Percentiles rank a stretch among this genome's conserved stretches.
Conservation (phyloP, 2,113 vertebrate species). For the Alexandromys fortis region DNA sequence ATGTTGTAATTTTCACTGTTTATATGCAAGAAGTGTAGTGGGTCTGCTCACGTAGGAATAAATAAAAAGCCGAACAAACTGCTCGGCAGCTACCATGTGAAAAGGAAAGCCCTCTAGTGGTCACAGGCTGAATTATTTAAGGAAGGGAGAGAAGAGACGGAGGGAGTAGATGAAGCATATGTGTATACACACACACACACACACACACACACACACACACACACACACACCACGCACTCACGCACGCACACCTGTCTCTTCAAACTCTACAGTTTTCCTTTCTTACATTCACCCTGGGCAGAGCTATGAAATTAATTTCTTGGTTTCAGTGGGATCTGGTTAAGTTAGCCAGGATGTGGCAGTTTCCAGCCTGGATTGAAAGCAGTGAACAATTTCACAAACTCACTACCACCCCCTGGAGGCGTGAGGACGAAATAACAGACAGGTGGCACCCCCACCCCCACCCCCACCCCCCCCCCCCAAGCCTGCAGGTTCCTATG, state of each 20-base stretch:
- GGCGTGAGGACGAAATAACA: not conserved
- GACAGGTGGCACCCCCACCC: not conserved
- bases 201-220: not conserved
- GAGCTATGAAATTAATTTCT: not conserved
- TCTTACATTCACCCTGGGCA: not conserved
- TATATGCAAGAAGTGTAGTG: slow-evolving; percentile 84
- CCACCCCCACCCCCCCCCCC: too few species aligned
- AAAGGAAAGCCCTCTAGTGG: slow-evolving; percentile 88
- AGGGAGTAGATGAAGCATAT: not conserved
- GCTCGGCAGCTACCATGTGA: slow-evolving; percentile 79
- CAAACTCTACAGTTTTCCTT: not conserved
- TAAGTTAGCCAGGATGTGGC: not conserved
- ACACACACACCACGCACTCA: not conserved
- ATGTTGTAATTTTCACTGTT: slow-evolving; percentile 83
- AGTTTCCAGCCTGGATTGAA: not conserved
- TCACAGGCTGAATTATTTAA: slow-evolving; percentile 78
- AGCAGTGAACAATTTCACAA: not conserved
- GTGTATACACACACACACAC: not conserved
- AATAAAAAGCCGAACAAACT: slow-evolving; percentile 85
- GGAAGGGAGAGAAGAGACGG: slow-evolving; percentile 43
- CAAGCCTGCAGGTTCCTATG: not conserved
- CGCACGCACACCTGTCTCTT: not conserved
- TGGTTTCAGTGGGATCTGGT: not conserved
- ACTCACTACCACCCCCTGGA: not conserved
- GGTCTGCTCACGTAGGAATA: slow-evolving; percentile 87